A percentile compares a stretch with the other conserved stretches of the same genome.
These are phyloP conservation scores for Alcedo atthis DNA, from an alignment of 2,797 vertebrate species.

Conservation along the genomic window DNA sequence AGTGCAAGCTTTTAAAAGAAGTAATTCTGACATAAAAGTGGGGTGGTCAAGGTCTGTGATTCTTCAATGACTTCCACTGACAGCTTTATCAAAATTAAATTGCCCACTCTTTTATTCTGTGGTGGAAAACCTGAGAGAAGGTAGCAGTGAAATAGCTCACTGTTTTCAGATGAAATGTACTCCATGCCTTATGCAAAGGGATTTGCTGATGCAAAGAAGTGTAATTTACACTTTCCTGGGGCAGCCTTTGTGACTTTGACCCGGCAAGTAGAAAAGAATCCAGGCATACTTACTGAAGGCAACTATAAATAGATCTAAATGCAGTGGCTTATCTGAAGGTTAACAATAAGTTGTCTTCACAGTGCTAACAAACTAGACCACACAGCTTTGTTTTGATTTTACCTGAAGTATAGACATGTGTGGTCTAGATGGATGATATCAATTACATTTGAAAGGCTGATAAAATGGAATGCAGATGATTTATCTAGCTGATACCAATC, in stretches of 20 bases:
- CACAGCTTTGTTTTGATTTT: constrained; percentile 65
- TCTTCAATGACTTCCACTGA: constrained; percentile 34
- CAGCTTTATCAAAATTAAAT: constrained; percentile 54
- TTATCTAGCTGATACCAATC: constrained; percentile 56
- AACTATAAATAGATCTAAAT: constrained; percentile 61
- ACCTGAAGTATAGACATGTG: constrained; percentile 63
- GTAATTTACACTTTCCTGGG: constrained; percentile 41
- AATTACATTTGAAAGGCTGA: constrained; percentile 65
- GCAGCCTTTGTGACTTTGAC: constrained; percentile 27
- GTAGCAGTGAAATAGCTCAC: constrained; percentile 8
- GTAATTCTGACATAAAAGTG: constrained; percentile 10
- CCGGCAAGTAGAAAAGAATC: constrained; percentile 22
- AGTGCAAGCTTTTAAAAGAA: constrained; percentile 23
- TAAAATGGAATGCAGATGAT: constrained; percentile 65
- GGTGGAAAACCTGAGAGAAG: constrained; percentile 20
- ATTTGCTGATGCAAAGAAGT: constrained; percentile 13
- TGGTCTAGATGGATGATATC: constrained; percentile 65
- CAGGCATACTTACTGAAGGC: background rate
- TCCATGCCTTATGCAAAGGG: constrained; percentile 6
- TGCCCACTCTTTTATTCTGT: background rate
- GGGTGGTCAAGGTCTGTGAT: constrained; percentile 34
- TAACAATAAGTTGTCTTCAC: constrained; percentile 36
- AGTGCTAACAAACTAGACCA: constrained; percentile 55
- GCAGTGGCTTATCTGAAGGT: constrained; percentile 35
- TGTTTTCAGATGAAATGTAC: constrained; percentile 30